These are phyloP conservation scores for Asbolus verrucosus DNA, from an alignment of 1,140 invertebrate species.

Conservation along the genomic window DNA sequence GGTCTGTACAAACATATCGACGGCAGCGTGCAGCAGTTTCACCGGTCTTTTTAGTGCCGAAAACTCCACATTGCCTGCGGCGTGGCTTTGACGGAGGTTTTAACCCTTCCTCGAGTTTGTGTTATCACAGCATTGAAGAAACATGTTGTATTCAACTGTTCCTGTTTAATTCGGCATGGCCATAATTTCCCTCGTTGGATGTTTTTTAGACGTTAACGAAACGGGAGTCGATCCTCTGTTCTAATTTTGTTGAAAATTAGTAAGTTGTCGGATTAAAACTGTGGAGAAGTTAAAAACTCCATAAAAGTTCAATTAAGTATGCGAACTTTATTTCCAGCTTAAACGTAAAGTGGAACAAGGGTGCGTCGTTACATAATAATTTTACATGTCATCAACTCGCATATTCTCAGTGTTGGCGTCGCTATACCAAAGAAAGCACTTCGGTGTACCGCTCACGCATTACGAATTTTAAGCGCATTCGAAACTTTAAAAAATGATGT, in stretches of 20 bases:
- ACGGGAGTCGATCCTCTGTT: background rate
- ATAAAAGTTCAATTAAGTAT: slow-evolving; percentile 37
- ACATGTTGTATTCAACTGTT: slow-evolving; percentile 35
- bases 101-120: slow-evolving; percentile 25
- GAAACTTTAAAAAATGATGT: slow-evolving; percentile 40
- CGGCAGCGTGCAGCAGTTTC: slow-evolving; percentile 24
- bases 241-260: background rate
- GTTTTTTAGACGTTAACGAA: background rate
- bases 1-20: slow-evolving; percentile 44
- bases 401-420: background rate
- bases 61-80: slow-evolving; percentile 44
- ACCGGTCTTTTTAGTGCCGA: slow-evolving; percentile 39
- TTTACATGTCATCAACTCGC: slow-evolving; percentile 41
- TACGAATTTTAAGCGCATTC: slow-evolving; percentile 37
- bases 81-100: slow-evolving; percentile 36
- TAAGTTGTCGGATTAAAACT: background rate
- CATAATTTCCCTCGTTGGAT: slow-evolving; percentile 3
- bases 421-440: slow-evolving; percentile 27
- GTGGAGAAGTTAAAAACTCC: slow-evolving; percentile 6
- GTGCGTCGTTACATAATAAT: slow-evolving; percentile 42
- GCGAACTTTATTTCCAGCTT: slow-evolving; percentile 20
- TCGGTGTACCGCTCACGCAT: slow-evolving; percentile 28
- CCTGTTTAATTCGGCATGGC: slow-evolving; percentile 24
- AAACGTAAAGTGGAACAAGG: slow-evolving; percentile 32
- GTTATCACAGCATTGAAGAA: slow-evolving; percentile 30